These are phyloP conservation scores for Telenomus remus DNA, from an alignment of 1,140 invertebrate genomes.

Conservation along the genomic window DNA sequence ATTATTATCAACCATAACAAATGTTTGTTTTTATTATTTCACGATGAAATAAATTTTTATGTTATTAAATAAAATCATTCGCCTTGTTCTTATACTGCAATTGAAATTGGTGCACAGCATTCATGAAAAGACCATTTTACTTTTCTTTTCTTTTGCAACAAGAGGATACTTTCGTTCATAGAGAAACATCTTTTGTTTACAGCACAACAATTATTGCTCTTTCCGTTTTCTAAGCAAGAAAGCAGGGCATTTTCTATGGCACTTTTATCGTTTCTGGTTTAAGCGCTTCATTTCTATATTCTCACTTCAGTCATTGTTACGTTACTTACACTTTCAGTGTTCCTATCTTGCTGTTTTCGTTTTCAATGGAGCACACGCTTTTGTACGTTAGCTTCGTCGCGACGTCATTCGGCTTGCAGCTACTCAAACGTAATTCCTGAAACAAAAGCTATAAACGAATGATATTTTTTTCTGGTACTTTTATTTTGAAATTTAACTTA, in stretches of 20 bases:
- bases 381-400: background rate
- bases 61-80: no score
- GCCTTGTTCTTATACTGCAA: no score
- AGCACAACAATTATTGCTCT: constrained; percentile 1
- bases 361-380: background rate
- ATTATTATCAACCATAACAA: constrained; percentile 46
- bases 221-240: constrained; percentile 1
- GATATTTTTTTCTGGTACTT: background rate
- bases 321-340: constrained; percentile 24
- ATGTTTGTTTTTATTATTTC: constrained; percentile 23
- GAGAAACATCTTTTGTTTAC: constrained; percentile 62
- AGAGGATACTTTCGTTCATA: constrained; percentile 52
- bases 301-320: constrained; percentile 23
- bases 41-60: no score
- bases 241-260: constrained; percentile 44
- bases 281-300: constrained; percentile 18
- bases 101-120: no score
- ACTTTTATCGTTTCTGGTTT: constrained; percentile 4
- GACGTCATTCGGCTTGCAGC: background rate
- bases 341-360: constrained; percentile 7
- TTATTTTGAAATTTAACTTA: no score
- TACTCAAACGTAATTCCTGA: background rate
- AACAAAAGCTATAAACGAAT: constrained; percentile 1
- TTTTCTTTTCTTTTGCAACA: background rate
- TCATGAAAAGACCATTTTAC: background rate